Evolutionary conservation across 2,797 vertebrate species (phyloP).

Genomic region (Echiichthys vipera): DNA sequence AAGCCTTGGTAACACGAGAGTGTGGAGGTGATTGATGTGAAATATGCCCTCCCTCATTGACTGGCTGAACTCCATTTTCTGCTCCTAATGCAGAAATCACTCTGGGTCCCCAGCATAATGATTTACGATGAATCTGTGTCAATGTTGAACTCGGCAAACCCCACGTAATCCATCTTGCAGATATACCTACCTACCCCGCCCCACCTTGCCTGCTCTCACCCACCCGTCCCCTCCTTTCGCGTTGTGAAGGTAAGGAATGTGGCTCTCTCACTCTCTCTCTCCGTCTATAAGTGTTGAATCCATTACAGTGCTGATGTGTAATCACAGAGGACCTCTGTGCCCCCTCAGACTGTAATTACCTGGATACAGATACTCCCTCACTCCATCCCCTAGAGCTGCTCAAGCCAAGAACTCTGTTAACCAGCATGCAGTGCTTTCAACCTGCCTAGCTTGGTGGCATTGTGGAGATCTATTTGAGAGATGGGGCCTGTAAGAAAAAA

Average conservation of each 20-base stretch:
- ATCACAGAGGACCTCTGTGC: conserved; percentile 86
- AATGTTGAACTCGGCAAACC: conserved; percentile 89
- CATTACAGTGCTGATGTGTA: conserved; percentile 89
- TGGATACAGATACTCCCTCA: conserved; percentile 83
- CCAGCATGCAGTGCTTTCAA: conserved; percentile 78
- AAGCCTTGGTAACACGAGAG: conserved; percentile 82
- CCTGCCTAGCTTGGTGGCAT: conserved; percentile 61
- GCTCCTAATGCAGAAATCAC: conserved; percentile 91
- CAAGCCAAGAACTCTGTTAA: conserved; percentile 79
- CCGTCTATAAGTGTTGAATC: conserved; percentile 88
- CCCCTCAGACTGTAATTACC: conserved; percentile 87
- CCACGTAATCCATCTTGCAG: conserved; percentile 90
- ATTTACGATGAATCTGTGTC: conserved; percentile 92
- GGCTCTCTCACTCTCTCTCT: conserved; percentile 51
- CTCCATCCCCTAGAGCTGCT: conserved; percentile 77
- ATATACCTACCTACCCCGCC: conserved; percentile 82
- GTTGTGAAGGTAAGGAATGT: conserved; percentile 74
- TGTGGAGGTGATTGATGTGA: conserved; percentile 88
- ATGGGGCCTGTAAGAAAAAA: conserved; percentile 48
- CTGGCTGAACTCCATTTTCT: conserved; percentile 91
- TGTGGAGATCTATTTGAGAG: conserved; percentile 62
- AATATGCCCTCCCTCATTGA: conserved; percentile 90
- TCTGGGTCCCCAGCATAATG: conserved; percentile 88
- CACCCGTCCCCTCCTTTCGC: conserved; percentile 63
- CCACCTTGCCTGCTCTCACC: conserved; percentile 66